These are phyloP conservation scores for Aeoliscus strigatus DNA, from an alignment of 2,797 vertebrate species.

Conservation along the genomic window DNA sequence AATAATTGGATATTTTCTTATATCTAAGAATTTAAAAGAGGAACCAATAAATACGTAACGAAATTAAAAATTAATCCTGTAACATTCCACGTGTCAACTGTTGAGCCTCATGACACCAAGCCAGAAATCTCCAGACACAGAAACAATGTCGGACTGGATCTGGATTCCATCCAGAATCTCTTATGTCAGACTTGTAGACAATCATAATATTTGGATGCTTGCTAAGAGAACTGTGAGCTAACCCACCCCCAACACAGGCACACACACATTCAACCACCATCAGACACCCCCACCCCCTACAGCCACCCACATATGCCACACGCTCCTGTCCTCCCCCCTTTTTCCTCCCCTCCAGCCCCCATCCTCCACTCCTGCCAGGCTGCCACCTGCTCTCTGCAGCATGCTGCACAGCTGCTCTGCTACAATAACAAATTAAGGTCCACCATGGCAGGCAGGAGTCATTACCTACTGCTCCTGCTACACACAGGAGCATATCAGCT, in stretches of 20 bases:
- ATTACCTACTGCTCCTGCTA: conserved; percentile 62
- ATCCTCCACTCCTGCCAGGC: conserved; percentile 70
- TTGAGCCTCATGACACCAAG: conserved; percentile 10
- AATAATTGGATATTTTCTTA: too few species aligned
- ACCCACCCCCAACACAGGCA: conserved; percentile 22
- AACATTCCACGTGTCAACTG: too few species aligned
- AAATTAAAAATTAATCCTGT: too few species aligned
- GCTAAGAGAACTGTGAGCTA: conserved; percentile 38
- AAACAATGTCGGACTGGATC: conserved; percentile 7
- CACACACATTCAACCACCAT: conserved; percentile 25
- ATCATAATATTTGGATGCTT: conserved; percentile 64
- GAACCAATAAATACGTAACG: too few species aligned
- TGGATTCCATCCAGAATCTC: conserved; percentile 46
- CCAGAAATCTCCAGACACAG: conserved; percentile 4
- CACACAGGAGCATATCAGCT: conserved; percentile 39
- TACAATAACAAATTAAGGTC: conserved; percentile 81
- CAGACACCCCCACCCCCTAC: conserved; percentile 31
- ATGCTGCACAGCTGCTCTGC: conserved; percentile 80
- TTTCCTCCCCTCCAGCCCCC: conserved; percentile 28
- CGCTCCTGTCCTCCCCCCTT: conserved; percentile 46
- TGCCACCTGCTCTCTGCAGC: conserved; percentile 80
- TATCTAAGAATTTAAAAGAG: too few species aligned
- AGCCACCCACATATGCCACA: conserved; percentile 72
- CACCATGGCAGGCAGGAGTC: conserved; percentile 62
- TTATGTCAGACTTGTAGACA: conserved; percentile 42